Evolutionary conservation across 2,888 invertebrate species (phyloP), one percentile per base, ranked within the genome.

Genomic region (Heliconius ismenius): DNA sequence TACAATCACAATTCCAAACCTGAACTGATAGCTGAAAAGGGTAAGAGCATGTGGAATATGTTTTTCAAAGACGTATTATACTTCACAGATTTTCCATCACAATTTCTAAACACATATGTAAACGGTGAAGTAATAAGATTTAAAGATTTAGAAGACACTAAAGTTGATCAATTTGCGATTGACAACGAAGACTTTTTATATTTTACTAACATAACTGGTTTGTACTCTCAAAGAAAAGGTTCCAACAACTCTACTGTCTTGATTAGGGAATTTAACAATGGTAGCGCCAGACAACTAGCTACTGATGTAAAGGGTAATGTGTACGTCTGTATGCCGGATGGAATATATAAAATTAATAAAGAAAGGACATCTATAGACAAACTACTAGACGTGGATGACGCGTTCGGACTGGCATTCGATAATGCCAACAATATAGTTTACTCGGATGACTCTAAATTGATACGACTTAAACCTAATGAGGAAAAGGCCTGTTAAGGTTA

Each of bases 361-460:
- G 73, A 79, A 0, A 82, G 78, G 1, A 78, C 67, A 9, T 76
- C 77, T 64, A 76, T 92, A 24, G 85, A 87, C 21, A 88, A 86
- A 78, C 74, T 88, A 11, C 49, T 87, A 2, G 83, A 85, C 9
- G 70, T 91, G 3, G 83, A 88, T 10, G 90, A 92, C 76, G 87
- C 86, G 0, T 92, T 90, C 77, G 92, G 92, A 10, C 76, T 91
- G 24, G 86, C 91, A 1, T 92, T 92, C 82, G 92, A 92, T 81
- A 87, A 83, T 73, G 84, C 87, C 36, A 90, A 92, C 80, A 88
- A 91, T 81, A 84, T 92, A 10, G 83, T 93, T 26, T 92, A 91
- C 73, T 83, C 91, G 4, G 88, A 92, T 81, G 85, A 84, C 0
- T 84, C 75, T 7, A 86, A 82, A 21, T 69, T 92, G 43, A 79